These are phyloP conservation scores for Aphelenchoides avenae DNA, from an alignment of 1,140 invertebrate species.

Conservation along the genomic window DNA sequence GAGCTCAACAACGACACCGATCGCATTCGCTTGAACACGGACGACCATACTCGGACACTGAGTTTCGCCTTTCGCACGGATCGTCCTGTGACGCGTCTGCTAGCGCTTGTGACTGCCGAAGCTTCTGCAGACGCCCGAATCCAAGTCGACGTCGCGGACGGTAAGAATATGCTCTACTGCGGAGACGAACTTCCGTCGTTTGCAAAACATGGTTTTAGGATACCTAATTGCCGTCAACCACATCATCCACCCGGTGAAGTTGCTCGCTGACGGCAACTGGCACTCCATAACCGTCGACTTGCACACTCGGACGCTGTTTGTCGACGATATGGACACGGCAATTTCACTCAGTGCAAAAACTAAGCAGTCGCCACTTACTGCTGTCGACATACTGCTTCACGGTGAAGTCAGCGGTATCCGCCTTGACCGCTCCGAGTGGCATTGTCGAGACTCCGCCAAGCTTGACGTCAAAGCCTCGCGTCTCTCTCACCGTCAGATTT, in stretches of 20 bases:
- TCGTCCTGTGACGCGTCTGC: conserved; percentile 11
- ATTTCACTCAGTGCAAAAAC: conserved; percentile 1
- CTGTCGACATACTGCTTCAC: conserved; percentile 15
- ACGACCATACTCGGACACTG: not conserved
- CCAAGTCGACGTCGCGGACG: conserved; percentile 11
- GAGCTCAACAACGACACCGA: conserved; percentile 13
- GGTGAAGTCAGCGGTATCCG: conserved; percentile 14
- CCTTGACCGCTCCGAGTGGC: not conserved
- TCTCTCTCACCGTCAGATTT: too few species aligned
- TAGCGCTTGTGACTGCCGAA: conserved; percentile 8
- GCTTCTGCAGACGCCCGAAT: not conserved
- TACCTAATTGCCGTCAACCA: conserved; percentile 17
- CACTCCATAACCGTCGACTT: conserved; percentile 12
- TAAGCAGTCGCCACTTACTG: not conserved
- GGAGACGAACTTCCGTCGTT: not conserved
- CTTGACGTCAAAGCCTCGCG: too few species aligned
- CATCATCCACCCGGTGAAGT: conserved; percentile 12
- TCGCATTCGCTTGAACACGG: not conserved
- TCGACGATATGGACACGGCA: conserved; percentile 12
- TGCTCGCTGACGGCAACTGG: conserved; percentile 16
- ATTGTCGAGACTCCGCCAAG: not conserved
- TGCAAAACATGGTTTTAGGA: conserved; percentile 1
- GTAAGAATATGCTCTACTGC: conserved; percentile 4
- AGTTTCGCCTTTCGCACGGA: conserved; percentile 16
- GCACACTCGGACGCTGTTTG: conserved; percentile 8